Conservation (phyloP, 2,888 invertebrate species). For the Cistogaster globosa region DNA sequence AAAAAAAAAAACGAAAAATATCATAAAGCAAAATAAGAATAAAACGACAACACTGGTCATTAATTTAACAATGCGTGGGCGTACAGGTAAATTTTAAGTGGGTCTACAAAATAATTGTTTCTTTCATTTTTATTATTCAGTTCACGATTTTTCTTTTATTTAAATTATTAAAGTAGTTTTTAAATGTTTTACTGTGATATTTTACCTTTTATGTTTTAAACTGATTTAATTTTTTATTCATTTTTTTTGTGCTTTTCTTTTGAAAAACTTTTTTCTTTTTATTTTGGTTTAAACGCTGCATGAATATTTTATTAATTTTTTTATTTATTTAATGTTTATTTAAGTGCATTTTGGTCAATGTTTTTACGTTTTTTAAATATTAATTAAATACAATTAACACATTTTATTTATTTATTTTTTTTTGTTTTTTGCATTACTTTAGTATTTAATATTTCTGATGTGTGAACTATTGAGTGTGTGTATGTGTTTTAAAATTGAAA, state of each 20-base stretch:
- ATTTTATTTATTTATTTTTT: slow-evolving; percentile 29
- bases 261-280: slow-evolving; percentile 14
- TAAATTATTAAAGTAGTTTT: slow-evolving; percentile 58
- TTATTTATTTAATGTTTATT: slow-evolving; percentile 28
- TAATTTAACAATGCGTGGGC: slow-evolving; percentile 50
- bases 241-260: slow-evolving; percentile 28
- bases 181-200: slow-evolving; percentile 59
- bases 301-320: slow-evolving; percentile 57
- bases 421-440: not conserved
- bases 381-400: slow-evolving; percentile 68
- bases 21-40: not conserved
- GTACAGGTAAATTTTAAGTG: slow-evolving; percentile 25
- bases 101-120: slow-evolving; percentile 15
- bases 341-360: slow-evolving; percentile 69
- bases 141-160: slow-evolving; percentile 60
- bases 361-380: slow-evolving; percentile 68
- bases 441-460: slow-evolving; percentile 44
- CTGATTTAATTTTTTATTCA: slow-evolving; percentile 66
- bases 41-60: slow-evolving; percentile 1
- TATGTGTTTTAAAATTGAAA: not conserved
- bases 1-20: not conserved
- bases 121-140: slow-evolving; percentile 39
- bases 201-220: slow-evolving; percentile 56
- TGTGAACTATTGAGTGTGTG: slow-evolving; percentile 48
- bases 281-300: slow-evolving; percentile 46